Conservation (phyloP, 1,140 invertebrate species). For the Acyrthosiphon pisum region DNA sequence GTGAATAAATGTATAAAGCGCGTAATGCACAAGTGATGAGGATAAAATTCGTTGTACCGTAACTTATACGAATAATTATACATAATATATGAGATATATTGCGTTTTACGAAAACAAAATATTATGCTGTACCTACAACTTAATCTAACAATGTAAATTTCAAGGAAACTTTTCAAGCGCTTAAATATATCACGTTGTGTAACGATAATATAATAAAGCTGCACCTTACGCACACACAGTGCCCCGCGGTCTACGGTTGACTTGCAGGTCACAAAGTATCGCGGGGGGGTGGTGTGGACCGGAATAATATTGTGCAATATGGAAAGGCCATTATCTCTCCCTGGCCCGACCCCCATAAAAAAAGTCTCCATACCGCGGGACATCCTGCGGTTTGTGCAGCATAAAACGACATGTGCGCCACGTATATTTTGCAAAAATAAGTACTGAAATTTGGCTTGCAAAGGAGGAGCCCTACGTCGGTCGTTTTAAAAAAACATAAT, state of each 20-base stretch:
- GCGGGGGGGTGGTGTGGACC: background rate
- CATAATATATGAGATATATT: background rate
- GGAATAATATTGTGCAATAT: background rate
- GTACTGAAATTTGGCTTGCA: background rate
- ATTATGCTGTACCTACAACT: background rate
- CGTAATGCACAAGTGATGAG: background rate
- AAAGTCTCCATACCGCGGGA: background rate
- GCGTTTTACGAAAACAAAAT: background rate
- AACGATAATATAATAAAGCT: background rate
- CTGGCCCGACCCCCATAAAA: background rate
- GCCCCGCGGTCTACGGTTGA: background rate
- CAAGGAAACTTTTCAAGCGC: background rate
- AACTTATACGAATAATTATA: background rate
- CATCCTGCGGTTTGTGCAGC: background rate
- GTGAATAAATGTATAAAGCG: background rate
- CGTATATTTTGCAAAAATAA: conserved; percentile 13
- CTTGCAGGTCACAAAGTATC: background rate
- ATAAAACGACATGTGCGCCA: conserved; percentile 6
- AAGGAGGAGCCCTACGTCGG: background rate
- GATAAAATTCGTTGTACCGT: conserved; percentile 7
- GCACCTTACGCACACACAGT: background rate
- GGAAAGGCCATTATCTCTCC: background rate
- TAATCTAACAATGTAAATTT: background rate
- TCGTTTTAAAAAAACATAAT: background rate
- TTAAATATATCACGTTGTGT: background rate